Evolutionary conservation across 2,888 invertebrate genomes (phyloP).

Genomic region (Lumbricus terrestris): DNA sequence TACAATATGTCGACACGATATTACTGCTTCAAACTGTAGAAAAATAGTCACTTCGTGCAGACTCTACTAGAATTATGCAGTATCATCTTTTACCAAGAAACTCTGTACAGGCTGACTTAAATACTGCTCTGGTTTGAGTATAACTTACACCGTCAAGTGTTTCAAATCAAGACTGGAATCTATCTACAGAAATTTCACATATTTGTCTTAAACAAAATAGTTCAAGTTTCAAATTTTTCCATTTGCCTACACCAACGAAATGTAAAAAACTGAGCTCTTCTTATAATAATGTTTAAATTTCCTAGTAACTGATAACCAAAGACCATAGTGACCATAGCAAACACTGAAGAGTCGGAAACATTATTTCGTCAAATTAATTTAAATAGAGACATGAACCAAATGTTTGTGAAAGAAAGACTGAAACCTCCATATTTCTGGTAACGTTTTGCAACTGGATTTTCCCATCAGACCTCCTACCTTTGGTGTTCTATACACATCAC

Average conservation of each 20-base stretch:
- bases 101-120: neutral
- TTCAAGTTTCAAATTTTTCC: neutral
- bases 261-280: neutral
- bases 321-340: neutral
- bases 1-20: neutral
- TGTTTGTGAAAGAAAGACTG: neutral
- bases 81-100: neutral
- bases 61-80: neutral
- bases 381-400: neutral
- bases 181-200: neutral
- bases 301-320: neutral
- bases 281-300: neutral
- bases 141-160: neutral
- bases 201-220: neutral
- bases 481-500: neutral
- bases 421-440: neutral
- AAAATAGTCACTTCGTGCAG: neutral
- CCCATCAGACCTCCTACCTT: neutral
- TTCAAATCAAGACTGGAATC: neutral
- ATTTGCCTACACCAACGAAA: neutral
- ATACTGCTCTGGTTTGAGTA: neutral
- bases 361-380: neutral
- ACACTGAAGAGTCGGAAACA: neutral
- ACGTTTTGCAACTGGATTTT: neutral
- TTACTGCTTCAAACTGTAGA: neutral